Percentiles rank a stretch among this genome's conserved stretches.
These are phyloP conservation scores for Papilio polyxenes DNA, from an alignment of 1,140 invertebrate genomes.

Conservation along the genomic window DNA sequence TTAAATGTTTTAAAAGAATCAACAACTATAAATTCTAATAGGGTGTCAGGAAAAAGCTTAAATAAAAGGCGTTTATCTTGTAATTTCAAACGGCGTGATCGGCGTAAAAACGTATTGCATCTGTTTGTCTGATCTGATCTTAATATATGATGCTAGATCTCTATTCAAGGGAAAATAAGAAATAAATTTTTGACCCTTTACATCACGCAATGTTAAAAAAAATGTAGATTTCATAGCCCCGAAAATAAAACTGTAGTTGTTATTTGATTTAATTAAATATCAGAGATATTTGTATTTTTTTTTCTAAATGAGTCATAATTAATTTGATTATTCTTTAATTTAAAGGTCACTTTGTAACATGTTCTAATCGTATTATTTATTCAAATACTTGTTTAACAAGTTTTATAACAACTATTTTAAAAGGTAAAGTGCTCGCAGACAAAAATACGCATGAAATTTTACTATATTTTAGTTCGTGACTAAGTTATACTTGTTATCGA, in stretches of 20 bases:
- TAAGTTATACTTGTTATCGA: neutral
- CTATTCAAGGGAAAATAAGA: neutral
- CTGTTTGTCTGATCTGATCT: neutral
- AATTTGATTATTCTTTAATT: neutral
- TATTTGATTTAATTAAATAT: neutral
- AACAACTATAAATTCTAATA: too few species aligned
- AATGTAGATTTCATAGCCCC: neutral
- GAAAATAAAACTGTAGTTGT: neutral
- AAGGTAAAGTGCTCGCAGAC: neutral
- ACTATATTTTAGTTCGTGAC: neutral
- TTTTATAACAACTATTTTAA: neutral
- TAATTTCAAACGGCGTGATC: neutral
- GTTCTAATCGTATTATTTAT: neutral
- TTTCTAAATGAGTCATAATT: neutral
- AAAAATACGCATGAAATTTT: neutral
- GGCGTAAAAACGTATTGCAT: neutral
- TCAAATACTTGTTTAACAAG: slow-evolving; percentile 11
- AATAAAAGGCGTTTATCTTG: neutral
- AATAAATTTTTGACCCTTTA: neutral
- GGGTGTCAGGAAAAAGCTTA: too few species aligned
- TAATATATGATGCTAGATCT: neutral
- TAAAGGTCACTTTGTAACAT: neutral
- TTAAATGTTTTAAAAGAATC: too few species aligned
- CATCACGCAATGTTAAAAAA: neutral
- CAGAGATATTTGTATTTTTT: neutral